Base-by-base conservation (phyloP, 2,113 vertebrate genomes). In the Syrmaticus mikado region DNA sequence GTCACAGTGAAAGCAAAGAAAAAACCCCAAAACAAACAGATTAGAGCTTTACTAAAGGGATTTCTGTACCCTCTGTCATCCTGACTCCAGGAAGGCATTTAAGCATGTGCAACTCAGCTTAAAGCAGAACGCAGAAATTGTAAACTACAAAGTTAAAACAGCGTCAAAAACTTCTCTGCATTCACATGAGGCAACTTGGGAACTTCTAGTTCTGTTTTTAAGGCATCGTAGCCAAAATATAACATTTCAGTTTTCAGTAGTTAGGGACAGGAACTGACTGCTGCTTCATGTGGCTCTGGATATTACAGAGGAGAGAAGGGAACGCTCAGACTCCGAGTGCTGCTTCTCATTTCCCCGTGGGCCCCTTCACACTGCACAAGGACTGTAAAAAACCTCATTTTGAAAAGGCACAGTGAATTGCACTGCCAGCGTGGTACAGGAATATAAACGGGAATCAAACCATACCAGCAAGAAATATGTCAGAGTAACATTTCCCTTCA, bases 21-120 rank as follows among this genome's bases (percentile, higher is more conserved):
- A 58, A 53, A 28, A 15, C 15, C 52, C 52, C 8, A 53, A 66
- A 34, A 11, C 94, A 91, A 97, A 97, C 89, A 96, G 96, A 97
- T 96, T 95, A 97, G 83, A 85, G 78, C 83, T 90, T 79, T 94
- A 92, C 94, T 91, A 92, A 97, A 87, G 77, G 92, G 89, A 91
- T 79, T 92, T 93, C 72, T 80, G 79, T 62, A 82, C 38, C 30
- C 80, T 86, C 88, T 36, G 14, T 92, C 86, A 90, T 85, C 53
- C 84, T 95, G 92, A 55, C 95, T 68, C 74, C 87, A 91, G 94
- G 82, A 76, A 96, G 61, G 17, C 41, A 85, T 25, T 91, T n/a
- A 84, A 92, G 96, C 61, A 80, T 5, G 70, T 1, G 50, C 88
- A 85, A 91, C 71, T 73, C 95, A 92, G 64, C 72, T 68, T 84